phyloP scores from a whole-genome alignment of 2,113 vertebrate species.

The Sebastes fasciatus region DNA sequence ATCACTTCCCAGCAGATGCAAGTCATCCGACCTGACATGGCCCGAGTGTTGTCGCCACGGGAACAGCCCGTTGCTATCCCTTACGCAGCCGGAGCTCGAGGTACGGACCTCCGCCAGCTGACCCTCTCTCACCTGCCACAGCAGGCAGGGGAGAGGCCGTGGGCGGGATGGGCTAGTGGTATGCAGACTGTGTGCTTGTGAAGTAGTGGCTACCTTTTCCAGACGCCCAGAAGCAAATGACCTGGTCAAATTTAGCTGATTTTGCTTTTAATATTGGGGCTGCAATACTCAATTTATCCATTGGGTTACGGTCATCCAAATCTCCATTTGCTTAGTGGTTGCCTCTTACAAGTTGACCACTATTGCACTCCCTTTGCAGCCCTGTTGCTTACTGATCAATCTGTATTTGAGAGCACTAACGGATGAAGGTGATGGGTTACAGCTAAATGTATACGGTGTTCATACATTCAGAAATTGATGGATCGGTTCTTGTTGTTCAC shows the following conservation, averaged over 20 bases:
- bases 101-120: conserved; percentile 77
- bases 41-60: conserved; percentile 92
- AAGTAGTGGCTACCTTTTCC: conserved; percentile 87
- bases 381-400: conserved; percentile 66
- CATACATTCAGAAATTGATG: conserved; percentile 72
- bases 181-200: conserved; percentile 72
- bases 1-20: conserved; percentile 99
- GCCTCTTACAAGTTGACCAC: conserved; percentile 71
- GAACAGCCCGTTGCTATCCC: conserved; percentile 92
- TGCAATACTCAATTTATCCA: conserved; percentile 62
- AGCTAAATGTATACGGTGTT: conserved; percentile 71
- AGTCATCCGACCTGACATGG: conserved; percentile 92
- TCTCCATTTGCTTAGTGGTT: conserved; percentile 70
- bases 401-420: conserved; percentile 67
- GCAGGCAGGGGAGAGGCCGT: conserved; percentile 41
- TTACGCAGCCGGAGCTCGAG: conserved; percentile 89
- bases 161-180: conserved; percentile 50
- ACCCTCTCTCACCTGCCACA: conserved; percentile 43
- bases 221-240: conserved; percentile 89
- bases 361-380: conserved; percentile 69
- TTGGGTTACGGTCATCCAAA: conserved; percentile 54
- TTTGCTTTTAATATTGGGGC: conserved; percentile 65
- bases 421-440: conserved; percentile 65
- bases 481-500: conserved; percentile 83
- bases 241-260: conserved; percentile 74